Percentiles rank a stretch among this genome's conserved stretches.
Evolutionary conservation across 2,797 vertebrate species (phyloP).

Genomic region (Centropyge bicolor): DNA sequence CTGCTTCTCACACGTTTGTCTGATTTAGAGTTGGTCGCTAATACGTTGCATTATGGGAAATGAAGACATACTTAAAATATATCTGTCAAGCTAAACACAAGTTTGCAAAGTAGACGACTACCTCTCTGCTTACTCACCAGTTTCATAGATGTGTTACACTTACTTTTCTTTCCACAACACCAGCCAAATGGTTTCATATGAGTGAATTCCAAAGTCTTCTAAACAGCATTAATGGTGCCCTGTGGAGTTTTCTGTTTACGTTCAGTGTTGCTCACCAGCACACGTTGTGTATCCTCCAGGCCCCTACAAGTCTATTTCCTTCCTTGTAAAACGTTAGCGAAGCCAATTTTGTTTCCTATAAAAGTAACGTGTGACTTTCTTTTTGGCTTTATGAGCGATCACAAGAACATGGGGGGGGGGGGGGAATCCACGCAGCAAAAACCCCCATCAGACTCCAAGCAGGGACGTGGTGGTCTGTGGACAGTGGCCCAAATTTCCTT

Average conservation of each 20-base stretch:
- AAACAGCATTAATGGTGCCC: conserved; percentile 1
- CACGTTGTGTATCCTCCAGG: neutral
- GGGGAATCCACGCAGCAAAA: neutral
- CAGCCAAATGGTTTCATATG: neutral
- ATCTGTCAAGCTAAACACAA: neutral
- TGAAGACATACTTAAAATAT: neutral
- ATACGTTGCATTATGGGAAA: neutral
- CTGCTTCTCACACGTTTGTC: neutral
- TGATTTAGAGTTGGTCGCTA: neutral
- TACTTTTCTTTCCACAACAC: neutral
- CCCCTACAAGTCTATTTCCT: neutral
- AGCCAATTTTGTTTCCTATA: neutral
- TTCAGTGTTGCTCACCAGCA: neutral
- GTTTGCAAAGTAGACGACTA: neutral
- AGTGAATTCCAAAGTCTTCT: neutral
- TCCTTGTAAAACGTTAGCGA: neutral
- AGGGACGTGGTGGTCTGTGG: neutral
- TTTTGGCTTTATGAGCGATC: neutral
- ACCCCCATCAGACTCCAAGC: too few species aligned
- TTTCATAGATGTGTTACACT: neutral
- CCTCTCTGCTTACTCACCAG: neutral
- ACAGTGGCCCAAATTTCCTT: too few species aligned
- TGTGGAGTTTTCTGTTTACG: conserved; percentile 8
- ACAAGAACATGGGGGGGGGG: neutral
- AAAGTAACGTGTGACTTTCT: neutral